Conservation (phyloP, 2,113 vertebrate genomes). For the Apodemus speciosus region DNA sequence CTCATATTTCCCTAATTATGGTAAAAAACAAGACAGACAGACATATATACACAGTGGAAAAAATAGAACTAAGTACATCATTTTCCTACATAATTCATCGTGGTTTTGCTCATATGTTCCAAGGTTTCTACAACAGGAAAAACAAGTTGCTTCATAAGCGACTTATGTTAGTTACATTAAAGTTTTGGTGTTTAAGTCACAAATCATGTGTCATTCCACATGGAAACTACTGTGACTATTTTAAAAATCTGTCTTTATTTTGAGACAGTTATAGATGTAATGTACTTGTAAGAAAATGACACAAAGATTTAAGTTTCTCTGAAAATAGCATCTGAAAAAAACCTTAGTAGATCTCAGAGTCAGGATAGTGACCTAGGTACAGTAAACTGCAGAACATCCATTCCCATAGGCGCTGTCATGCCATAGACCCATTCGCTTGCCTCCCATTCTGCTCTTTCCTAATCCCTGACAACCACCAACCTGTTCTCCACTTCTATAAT, state of each 20-base stretch:
- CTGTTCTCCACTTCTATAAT: conserved; percentile 35
- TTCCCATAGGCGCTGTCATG: not conserved
- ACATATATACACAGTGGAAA: not conserved
- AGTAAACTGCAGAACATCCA: conserved; percentile 14
- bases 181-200: conserved; percentile 35
- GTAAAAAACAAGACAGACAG: not conserved
- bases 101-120: conserved; percentile 42
- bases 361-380: not conserved
- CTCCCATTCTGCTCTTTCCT: not conserved
- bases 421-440: not conserved
- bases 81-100: conserved; percentile 28
- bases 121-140: conserved; percentile 53
- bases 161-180: conserved; percentile 35
- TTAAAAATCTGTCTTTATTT: conserved; percentile 16
- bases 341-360: not conserved
- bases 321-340: conserved; percentile 27
- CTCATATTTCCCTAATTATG: not conserved
- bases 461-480: not conserved
- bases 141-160: not conserved
- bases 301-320: conserved; percentile 14
- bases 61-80: conserved; percentile 38
- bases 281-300: conserved; percentile 21
- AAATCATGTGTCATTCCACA: conserved; percentile 29
- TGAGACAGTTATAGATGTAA: conserved; percentile 32
- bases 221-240: conserved; percentile 41